Evolutionary conservation across 2,888 invertebrate genomes (phyloP).

Genomic region (Eudemis profundana): DNA sequence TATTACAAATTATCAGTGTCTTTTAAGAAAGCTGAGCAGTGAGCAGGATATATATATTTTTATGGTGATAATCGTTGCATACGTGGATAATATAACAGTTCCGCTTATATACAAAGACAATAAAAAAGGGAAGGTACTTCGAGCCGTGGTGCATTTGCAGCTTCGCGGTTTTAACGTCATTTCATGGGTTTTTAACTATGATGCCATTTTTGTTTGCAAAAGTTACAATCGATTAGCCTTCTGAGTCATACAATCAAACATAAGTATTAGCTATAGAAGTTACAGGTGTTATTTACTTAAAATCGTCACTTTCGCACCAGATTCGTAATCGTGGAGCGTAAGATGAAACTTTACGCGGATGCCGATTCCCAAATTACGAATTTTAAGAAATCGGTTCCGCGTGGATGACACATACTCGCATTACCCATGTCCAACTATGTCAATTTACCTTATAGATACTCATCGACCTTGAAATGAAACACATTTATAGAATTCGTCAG

Average conservation of each 20-base stretch:
- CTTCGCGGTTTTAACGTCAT: neutral
- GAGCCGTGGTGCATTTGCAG: too few relatives aligned
- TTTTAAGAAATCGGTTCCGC: neutral
- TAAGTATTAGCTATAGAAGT: too few relatives aligned
- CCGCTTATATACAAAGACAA: too few relatives aligned
- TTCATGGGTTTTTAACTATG: neutral
- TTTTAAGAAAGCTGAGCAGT: too few relatives aligned
- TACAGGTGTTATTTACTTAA: too few relatives aligned
- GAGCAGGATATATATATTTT: too few relatives aligned
- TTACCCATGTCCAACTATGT: neutral
- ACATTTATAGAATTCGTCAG: constrained; percentile 11
- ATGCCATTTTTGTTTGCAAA: neutral
- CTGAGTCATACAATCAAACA: neutral
- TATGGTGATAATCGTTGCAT: too few relatives aligned
- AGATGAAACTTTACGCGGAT: neutral
- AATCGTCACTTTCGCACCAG: neutral
- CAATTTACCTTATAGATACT: constrained; percentile 4
- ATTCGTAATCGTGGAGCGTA: neutral
- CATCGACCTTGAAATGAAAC: constrained; percentile 18
- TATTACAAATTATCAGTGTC: too few relatives aligned
- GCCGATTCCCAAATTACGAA: neutral
- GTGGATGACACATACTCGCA: constrained; percentile 20
- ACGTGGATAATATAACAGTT: too few relatives aligned
- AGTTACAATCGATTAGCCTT: neutral
- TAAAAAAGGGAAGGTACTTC: too few relatives aligned